phyloP scores from a whole-genome alignment of 2,888 invertebrate genomes.

The Apamea monoglypha region DNA sequence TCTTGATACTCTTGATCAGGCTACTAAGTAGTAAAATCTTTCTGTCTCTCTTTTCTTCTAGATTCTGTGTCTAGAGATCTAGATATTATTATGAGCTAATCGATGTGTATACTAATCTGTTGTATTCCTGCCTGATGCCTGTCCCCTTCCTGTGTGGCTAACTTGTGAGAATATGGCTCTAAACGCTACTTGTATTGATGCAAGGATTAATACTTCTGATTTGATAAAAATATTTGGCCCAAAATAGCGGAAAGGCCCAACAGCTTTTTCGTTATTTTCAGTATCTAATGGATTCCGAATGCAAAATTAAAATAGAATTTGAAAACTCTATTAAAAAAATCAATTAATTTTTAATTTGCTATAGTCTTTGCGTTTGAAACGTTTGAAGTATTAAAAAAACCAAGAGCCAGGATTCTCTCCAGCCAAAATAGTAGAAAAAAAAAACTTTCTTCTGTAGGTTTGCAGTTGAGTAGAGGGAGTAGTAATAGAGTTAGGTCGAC shows the following conservation, averaged over 20 bases:
- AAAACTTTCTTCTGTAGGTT: conserved; percentile 89
- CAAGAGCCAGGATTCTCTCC: conserved; percentile 79
- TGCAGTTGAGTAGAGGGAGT: conserved; percentile 92
- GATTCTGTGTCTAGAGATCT: conserved; percentile 64
- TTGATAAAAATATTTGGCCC: not conserved
- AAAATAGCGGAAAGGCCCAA: not conserved
- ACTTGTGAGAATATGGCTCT: conserved; percentile 77
- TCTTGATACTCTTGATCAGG: conserved; percentile 15
- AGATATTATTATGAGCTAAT: conserved; percentile 61
- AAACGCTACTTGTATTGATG: conserved; percentile 1
- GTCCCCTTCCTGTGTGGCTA: conserved; percentile 75
- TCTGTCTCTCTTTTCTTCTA: conserved; percentile 57
- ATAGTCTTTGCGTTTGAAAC: not conserved
- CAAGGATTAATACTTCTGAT: not conserved
- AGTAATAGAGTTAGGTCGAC: conserved; percentile 91
- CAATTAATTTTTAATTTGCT: not conserved
- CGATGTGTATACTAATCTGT: conserved; percentile 69
- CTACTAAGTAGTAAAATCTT: conserved; percentile 29
- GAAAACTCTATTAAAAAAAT: not conserved
- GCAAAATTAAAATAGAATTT: not conserved
- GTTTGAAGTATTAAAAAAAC: not conserved
- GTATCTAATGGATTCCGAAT: not conserved
- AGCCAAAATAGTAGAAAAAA: conserved; percentile 75
- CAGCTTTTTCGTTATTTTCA: not conserved
- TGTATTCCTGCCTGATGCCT: conserved; percentile 86